Conservation (phyloP, 2,888 invertebrate genomes). For the Ochropleura plecta region DNA sequence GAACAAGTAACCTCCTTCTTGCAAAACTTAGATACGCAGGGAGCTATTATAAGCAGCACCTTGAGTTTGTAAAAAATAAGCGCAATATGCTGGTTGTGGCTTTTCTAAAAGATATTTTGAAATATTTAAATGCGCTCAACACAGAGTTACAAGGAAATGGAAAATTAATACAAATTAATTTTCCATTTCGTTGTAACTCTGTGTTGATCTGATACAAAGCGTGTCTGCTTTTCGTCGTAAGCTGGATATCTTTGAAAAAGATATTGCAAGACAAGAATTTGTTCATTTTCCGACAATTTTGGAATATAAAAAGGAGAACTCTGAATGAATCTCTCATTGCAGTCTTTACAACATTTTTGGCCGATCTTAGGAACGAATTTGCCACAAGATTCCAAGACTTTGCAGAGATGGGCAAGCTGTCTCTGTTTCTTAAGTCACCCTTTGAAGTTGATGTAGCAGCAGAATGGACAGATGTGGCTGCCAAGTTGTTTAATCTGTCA, state of each 20-base stretch:
- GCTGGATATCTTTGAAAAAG: no score
- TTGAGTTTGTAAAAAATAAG: slow-evolving; percentile 1
- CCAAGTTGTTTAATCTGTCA: not conserved
- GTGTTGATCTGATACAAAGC: slow-evolving; percentile 10
- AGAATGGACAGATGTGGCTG: slow-evolving; percentile 5
- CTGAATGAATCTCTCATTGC: not conserved
- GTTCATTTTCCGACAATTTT: not conserved
- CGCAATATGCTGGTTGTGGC: not conserved
- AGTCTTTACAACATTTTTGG: not conserved
- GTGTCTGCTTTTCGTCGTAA: slow-evolving; percentile 3
- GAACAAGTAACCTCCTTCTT: not conserved
- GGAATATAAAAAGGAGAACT: not conserved
- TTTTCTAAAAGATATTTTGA: slow-evolving; percentile 1
- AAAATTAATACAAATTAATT: slow-evolving; percentile 7
- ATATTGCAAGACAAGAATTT: not conserved
- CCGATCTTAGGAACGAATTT: not conserved
- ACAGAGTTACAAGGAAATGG: not conserved
- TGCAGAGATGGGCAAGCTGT: not conserved
- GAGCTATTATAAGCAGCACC: not conserved
- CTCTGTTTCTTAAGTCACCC: not conserved
- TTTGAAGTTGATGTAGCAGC: not conserved
- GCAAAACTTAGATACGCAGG: not conserved
- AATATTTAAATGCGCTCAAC: not conserved
- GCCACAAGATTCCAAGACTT: not conserved
- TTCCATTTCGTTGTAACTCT: no score